Percentiles rank a stretch among this genome's conserved stretches.
Conservation (phyloP, 2,113 vertebrate species). For the Pogonocichla stellata region DNA sequence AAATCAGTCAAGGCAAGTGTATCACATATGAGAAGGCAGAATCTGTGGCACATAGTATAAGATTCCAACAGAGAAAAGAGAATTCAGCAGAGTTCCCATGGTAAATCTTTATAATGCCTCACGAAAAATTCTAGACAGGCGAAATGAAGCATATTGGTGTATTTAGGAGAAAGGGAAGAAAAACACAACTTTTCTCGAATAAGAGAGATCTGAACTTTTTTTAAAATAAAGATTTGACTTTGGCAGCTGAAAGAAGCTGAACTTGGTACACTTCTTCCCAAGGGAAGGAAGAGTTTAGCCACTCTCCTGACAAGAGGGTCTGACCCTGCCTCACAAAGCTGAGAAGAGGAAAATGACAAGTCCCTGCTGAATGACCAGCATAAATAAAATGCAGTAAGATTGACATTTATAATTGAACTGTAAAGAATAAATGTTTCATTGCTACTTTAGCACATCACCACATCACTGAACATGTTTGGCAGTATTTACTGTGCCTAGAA, state of each 20-base stretch:
- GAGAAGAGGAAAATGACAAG: neutral
- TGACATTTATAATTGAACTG: neutral
- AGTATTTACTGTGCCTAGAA: neutral
- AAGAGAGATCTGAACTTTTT: neutral
- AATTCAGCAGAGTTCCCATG: neutral
- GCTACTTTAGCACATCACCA: neutral
- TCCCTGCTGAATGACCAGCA: neutral
- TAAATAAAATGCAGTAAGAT: neutral
- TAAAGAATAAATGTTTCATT: neutral
- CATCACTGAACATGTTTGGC: neutral
- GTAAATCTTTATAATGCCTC: neutral
- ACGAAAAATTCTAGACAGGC: neutral
- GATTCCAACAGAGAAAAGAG: neutral
- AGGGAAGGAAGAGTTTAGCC: neutral
- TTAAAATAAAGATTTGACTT: neutral
- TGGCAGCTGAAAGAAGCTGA: neutral
- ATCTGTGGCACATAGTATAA: neutral
- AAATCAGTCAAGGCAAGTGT: neutral
- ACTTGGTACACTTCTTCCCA: neutral
- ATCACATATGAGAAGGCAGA: neutral
- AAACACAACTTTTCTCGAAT: neutral
- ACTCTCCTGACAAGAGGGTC: neutral
- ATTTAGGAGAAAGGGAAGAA: neutral
- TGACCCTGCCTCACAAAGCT: neutral
- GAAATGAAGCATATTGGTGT: neutral